phyloP scores from a whole-genome alignment of 2,888 invertebrate genomes.

The Luffia ferchaultella region DNA sequence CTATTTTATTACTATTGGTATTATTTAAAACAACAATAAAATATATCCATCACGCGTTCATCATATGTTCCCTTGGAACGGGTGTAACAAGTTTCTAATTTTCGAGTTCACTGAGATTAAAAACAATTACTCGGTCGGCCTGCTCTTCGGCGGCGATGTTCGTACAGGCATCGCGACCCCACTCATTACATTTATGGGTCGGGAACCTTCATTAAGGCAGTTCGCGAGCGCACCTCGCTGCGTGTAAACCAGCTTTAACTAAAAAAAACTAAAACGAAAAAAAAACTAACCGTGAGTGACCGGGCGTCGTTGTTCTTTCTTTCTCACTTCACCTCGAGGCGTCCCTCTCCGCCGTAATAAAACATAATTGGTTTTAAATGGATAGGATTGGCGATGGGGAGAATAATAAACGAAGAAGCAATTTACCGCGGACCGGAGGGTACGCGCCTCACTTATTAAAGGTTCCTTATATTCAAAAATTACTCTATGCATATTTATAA shows the following conservation, averaged over 20 bases:
- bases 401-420: slow-evolving; percentile 40
- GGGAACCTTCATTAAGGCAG: slow-evolving; percentile 38
- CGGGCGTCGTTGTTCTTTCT: slow-evolving; percentile 21
- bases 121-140: slow-evolving; percentile 35
- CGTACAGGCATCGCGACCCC: background rate
- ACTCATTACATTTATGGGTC: background rate
- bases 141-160: slow-evolving; percentile 21
- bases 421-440: slow-evolving; percentile 37
- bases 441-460: slow-evolving; percentile 33
- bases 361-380: slow-evolving; percentile 64
- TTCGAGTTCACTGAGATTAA: slow-evolving; percentile 35
- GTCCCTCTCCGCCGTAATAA: slow-evolving; percentile 46
- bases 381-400: slow-evolving; percentile 55
- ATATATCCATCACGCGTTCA: no score
- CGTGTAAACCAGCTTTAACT: slow-evolving; percentile 21
- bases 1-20: no score
- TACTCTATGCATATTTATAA: slow-evolving; percentile 49
- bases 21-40: no score
- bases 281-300: slow-evolving; percentile 12
- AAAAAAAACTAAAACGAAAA: slow-evolving; percentile 23
- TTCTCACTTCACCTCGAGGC: slow-evolving; percentile 22
- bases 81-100: no score
- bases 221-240: slow-evolving; percentile 35
- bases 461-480: slow-evolving; percentile 36
- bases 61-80: no score